Evolutionary conservation across 2,113 vertebrate genomes (phyloP), one percentile per base, ranked within the genome.

Genomic region (Ailurus styani): DNA sequence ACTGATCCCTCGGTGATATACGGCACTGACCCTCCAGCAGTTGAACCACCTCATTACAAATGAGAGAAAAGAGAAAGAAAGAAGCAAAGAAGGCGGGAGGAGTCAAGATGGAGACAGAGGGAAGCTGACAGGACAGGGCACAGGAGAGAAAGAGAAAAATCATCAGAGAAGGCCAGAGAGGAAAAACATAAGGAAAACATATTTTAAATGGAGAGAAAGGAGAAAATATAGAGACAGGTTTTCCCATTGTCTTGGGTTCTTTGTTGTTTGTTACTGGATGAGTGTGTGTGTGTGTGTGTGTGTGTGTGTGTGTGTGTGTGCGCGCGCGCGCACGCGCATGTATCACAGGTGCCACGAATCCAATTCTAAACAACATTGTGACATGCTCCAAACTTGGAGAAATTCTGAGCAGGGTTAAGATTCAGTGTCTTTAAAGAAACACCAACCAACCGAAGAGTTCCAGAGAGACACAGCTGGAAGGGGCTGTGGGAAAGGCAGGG

Each of bases 151-250:
- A 54, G 47, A 17, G 8, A 2, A 70, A 78, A 20, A 6, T 12
- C 34, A 13, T 1, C 6, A 2, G 29, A 62, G 25, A 52, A 45
- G 20, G 62, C 31, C 54, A 50, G 64, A 10, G 3, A 78, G 15
- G 29, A 60, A 37, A 18, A 27, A 34, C 6, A 7, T 2, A 50
- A 77, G 57, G 23, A 2, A 55, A 54, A 52, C 5, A 1, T 25
- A 7, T 55, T 66, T 45, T 21, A 42, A 47, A 29, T 0, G 0
- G n/a, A 4, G 23, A 29, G 0, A 1, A 6, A 90, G 17, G 45
- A 40, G 37, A 37, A 17, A 18, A 27, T n/a, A 29, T 8, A 60
- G 12, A 55, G 68, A 6, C 15, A 47, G 12, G 9, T 9, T 14
- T 77, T 52, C 14, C 20, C 27, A 47, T 21, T 15, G 2, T 73